Percentiles rank a stretch among this genome's conserved stretches.
Evolutionary conservation across 2,113 vertebrate species (phyloP).

Genomic region (Isichthys henryi): DNA sequence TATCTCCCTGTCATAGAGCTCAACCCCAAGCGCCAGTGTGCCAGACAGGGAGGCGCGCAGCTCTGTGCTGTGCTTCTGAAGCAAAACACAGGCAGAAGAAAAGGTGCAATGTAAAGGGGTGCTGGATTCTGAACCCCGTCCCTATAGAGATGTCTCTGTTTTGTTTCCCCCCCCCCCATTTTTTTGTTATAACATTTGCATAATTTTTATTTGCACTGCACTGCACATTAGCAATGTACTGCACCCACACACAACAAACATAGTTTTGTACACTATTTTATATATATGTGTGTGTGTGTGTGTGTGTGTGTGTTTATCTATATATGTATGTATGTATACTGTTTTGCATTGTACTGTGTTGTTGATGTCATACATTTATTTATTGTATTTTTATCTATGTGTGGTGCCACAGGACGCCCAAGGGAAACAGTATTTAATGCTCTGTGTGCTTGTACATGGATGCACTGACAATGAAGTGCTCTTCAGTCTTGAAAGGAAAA

Average conservation of each 20-base stretch:
- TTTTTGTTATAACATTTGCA: not conserved
- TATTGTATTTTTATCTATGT: not conserved
- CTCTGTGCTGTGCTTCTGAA: slow-evolving; percentile 9
- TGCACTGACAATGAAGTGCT: not conserved
- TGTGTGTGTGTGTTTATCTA: not conserved
- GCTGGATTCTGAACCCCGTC: not conserved
- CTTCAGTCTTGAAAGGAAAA: slow-evolving; percentile 24
- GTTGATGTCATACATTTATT: not conserved
- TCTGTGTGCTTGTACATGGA: not conserved
- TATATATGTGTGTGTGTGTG: not conserved
- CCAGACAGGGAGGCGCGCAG: slow-evolving; percentile 63
- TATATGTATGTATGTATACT: not conserved
- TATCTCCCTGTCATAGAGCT: slow-evolving; percentile 51
- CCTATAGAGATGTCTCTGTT: slow-evolving; percentile 15
- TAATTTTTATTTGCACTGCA: not conserved
- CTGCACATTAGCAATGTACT: not conserved
- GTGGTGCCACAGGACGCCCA: not conserved
- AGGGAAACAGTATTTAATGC: not conserved
- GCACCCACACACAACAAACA: not conserved
- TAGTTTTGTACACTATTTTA: not conserved
- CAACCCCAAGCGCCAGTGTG: slow-evolving; percentile 50
- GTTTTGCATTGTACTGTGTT: not conserved
- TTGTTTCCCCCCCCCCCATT: not conserved
- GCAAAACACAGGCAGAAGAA: not conserved
- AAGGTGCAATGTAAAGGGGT: not conserved